Base-by-base conservation (phyloP, 2,888 invertebrate genomes). In the Linnaemya tessellans region DNA sequence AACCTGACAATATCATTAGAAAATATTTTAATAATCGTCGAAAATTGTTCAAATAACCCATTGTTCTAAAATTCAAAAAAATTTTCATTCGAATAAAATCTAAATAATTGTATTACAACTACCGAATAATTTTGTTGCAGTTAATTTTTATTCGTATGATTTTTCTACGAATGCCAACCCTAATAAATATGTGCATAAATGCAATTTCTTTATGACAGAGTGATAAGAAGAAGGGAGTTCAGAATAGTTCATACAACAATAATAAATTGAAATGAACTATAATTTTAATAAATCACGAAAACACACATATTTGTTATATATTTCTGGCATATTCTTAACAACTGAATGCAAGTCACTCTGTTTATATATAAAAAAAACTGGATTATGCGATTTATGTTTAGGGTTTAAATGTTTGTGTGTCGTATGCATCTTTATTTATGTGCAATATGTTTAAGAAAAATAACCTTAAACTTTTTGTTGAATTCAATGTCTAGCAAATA, bases 231-330 rank as follows among this genome's bases (percentile, higher is more conserved):
- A n/a, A 62, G 49, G 25, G 54, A 41, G 20, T 43, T 56, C 20
- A 49, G 38, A 56, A 54, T 46, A 60, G 56, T 22, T 9, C n/a
- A 20, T 22, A 25, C 65, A 60, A 62, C 11, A 71, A 77, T 58
- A 71, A 64, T 77, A 82, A 77, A 77, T 70, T 74, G 49, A 56
- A 71, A 38, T 71, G 46, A 77, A 71, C 70, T 49, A 77, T 82
- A 77, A 82, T 82, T 77, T 82, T 71, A 65, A 82, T 82, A 82
- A 71, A 82, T 82, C 82, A 82, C 49, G 65, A 65, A 73, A 65
- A 65, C 64, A 60, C 60, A 68, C 51, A 62, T 30, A 60, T 70
- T 78, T 60, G 1, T 51, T 60, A 13, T 67, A 77, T n/a, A 30
- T 22, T 46, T n/a, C 56, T 35, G 67, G 13, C 58, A 65, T 77